Percentiles rank a stretch among this genome's conserved stretches.
These are phyloP conservation scores for Raja brachyura DNA, from an alignment of 2,113 vertebrate genomes.

Conservation along the genomic window DNA sequence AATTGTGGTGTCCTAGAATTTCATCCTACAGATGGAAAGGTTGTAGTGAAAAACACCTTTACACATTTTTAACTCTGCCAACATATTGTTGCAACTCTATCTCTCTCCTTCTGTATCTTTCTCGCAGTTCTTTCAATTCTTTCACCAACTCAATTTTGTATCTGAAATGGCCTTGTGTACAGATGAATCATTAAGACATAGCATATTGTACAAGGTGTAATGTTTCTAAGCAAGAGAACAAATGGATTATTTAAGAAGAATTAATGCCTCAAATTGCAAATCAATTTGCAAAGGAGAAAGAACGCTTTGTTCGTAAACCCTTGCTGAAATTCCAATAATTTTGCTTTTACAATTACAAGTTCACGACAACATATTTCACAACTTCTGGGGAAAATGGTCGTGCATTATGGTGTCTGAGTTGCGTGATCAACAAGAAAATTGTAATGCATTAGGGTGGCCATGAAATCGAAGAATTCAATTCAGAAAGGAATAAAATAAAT, in stretches of 20 bases:
- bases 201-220: not conserved
- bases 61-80: not conserved
- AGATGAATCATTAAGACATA: not conserved
- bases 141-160: not conserved
- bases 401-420: not conserved
- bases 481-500: not conserved
- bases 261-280: not conserved
- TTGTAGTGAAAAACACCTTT: not conserved
- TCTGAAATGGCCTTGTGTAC: not conserved
- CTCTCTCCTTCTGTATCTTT: not conserved
- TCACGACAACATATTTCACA: not conserved
- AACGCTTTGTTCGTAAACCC: not conserved
- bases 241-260: not conserved
- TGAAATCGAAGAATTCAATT: not conserved
- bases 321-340: not conserved
- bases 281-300: not conserved
- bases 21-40: not conserved
- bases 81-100: not conserved
- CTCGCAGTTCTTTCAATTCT: not conserved
- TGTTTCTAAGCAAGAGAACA: not conserved
- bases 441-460: not conserved
- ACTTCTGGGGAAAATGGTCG: not conserved
- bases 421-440: not conserved
- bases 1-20: not conserved
- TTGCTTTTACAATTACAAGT: not conserved